Evolutionary conservation across 2,797 vertebrate species (phyloP), one percentile per base, ranked within the genome.

Genomic region (Eleutherodactylus coqui): DNA sequence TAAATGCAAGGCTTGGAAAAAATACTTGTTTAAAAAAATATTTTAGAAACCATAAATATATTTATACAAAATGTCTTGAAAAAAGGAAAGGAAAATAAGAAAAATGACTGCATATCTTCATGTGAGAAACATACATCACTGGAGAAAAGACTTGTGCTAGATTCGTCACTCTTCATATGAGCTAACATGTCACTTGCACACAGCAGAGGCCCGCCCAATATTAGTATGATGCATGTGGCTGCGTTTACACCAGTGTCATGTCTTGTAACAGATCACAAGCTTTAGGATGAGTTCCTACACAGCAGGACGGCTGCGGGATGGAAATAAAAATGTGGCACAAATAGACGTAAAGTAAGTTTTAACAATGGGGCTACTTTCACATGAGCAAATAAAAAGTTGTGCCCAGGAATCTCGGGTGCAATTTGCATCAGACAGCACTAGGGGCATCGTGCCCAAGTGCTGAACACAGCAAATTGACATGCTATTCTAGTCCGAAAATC

Each of bases 11-110:
- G 69, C 36, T 81, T 75, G 78, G 64, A 81, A 79, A 81, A 81
- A 81, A 86, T 75, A 47, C 19, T 73, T 73, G 43, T 34, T 51
- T 81, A 75, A 85, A 85, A 83, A 86, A 86, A 83, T 78, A 87
- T 43, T 53, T 62, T 75, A 70, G 45, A 80, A 67, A 86, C 77
- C 67, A 86, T 75, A 86, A 83, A 87, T 51, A 83, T 62, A 78
- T 79, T 73, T 84, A 58, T 84, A 87, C 17, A 83, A 79, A 87
- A 73, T 75, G 75, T 87, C 34, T 55, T 36, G 32, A 43, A 55
- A 83, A 53, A 49, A 34, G 45, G 29, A 55, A 81, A 67, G 51
- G 38, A 79, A 53, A 36, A 36, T 53, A 38, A 41, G n/a, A 86
- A 87, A 82, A 75, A 83, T 83, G 75, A 49, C 64, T 78, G 81